Conservation (phyloP, 2,113 vertebrate genomes). For the Thalassarche chlororhynchos region DNA sequence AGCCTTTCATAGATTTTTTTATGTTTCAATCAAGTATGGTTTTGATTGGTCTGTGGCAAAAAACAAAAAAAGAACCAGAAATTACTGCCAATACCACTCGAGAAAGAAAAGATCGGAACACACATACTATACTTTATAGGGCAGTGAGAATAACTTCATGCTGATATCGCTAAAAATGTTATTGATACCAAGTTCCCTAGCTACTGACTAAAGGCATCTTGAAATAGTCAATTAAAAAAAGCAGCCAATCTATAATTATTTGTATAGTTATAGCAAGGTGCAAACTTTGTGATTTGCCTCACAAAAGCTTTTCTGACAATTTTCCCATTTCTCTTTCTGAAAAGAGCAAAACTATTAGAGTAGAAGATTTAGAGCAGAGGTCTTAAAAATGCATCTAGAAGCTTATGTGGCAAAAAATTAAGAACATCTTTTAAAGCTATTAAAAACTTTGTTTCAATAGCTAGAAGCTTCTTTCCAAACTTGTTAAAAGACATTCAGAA, state of each 20-base stretch:
- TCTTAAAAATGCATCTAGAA: neutral
- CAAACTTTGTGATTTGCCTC: neutral
- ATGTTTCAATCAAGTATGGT: neutral
- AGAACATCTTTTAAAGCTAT: neutral
- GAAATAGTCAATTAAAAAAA: neutral
- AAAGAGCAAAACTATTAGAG: neutral
- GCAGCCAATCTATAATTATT: neutral
- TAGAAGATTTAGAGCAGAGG: neutral
- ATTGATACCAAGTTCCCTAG: neutral
- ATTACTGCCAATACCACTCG: neutral
- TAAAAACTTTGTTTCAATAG: neutral
- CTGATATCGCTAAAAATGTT: neutral
- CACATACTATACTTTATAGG: neutral
- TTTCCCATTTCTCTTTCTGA: neutral
- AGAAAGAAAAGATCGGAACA: neutral
- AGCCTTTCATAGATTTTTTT: neutral
- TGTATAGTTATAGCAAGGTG: neutral
- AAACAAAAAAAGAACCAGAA: neutral
- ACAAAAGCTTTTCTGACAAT: neutral
- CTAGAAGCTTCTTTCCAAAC: conserved; percentile 8
- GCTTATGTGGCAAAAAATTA: neutral
- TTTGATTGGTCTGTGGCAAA: neutral
- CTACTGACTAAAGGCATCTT: neutral
- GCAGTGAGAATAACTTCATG: neutral
- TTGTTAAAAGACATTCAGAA: neutral